Evolutionary conservation across 2,113 vertebrate genomes (phyloP).

Genomic region (Menidia beryllina): DNA sequence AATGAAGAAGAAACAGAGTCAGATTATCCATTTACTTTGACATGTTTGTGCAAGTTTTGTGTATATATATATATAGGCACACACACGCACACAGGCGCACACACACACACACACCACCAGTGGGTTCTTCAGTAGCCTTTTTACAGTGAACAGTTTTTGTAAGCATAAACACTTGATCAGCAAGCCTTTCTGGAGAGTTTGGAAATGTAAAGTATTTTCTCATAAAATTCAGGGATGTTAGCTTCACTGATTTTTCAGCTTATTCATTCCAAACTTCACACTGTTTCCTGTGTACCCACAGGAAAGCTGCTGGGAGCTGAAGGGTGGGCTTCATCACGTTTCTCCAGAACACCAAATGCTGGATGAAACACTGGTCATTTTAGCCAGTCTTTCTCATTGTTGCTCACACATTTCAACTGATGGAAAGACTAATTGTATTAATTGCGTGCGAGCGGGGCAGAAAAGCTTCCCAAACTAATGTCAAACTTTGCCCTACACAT

Average conservation of each 20-base stretch:
- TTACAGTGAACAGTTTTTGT: constrained; percentile 20
- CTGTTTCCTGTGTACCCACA: constrained; percentile 36
- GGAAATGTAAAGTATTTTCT: not conserved
- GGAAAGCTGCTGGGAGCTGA: constrained; percentile 41
- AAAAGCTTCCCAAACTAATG: constrained; percentile 43
- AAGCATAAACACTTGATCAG: constrained; percentile 1
- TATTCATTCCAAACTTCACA: constrained; percentile 16
- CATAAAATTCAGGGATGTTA: constrained; percentile 4
- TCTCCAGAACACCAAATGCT: not conserved
- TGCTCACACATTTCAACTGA: constrained; percentile 47
- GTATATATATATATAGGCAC: not conserved
- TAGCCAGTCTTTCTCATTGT: not conserved
- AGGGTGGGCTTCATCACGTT: constrained; percentile 35
- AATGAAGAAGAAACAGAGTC: not conserved
- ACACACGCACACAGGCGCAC: too few relatives aligned
- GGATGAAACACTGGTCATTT: constrained; percentile 5
- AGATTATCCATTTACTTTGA: not conserved
- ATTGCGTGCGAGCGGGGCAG: constrained; percentile 28
- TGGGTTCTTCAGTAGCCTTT: constrained; percentile 8
- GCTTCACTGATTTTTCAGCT: too few relatives aligned
- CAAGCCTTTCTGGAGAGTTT: constrained; percentile 11
- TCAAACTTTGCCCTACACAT: constrained; percentile 28
- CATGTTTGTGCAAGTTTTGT: constrained; percentile 16
- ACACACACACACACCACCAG: not conserved
- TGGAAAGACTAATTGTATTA: constrained; percentile 50